phyloP scores from a whole-genome alignment of 2,113 vertebrate species.

The Atrichornis clamosus region DNA sequence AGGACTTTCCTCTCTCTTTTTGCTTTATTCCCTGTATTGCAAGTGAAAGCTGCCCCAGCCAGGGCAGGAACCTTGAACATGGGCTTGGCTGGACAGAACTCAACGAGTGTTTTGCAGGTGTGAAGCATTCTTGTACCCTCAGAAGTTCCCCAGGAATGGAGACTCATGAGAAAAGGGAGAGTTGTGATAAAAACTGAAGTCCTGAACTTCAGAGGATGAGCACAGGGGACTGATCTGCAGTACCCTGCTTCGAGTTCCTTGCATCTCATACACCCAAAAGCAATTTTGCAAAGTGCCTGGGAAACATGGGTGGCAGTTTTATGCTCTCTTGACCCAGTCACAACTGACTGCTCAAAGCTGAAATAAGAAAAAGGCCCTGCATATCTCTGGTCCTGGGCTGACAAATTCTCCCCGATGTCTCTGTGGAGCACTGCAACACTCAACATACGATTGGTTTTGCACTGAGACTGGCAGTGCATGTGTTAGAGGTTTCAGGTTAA shows the following conservation, averaged over 20 bases:
- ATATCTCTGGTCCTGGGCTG: not conserved
- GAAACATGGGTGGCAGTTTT: not conserved
- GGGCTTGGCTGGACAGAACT: not conserved
- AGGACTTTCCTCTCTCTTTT: not conserved
- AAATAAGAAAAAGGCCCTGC: not conserved
- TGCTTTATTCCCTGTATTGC: not conserved
- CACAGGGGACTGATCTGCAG: rapidly evolving
- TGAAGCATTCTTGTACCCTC: not conserved
- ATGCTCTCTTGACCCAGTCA: not conserved
- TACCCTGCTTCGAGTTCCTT: not conserved
- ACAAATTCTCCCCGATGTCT: not conserved
- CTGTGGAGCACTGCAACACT: not conserved
- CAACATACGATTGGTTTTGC: not conserved
- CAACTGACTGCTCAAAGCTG: not conserved
- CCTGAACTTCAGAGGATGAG: not conserved
- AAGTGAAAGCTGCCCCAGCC: not conserved
- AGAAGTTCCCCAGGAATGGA: not conserved
- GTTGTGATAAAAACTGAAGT: not conserved
- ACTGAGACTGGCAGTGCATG: not conserved
- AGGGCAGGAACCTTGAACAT: not conserved
- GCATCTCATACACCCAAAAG: rapidly evolving
- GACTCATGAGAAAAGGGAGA: not conserved
- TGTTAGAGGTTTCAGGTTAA: not conserved
- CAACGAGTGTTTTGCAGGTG: not conserved
- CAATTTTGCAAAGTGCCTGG: rapidly evolving